Evolutionary conservation across 2,113 vertebrate species (phyloP), one percentile per base, ranked within the genome.

Genomic region (Neolamprologus modestus): DNA sequence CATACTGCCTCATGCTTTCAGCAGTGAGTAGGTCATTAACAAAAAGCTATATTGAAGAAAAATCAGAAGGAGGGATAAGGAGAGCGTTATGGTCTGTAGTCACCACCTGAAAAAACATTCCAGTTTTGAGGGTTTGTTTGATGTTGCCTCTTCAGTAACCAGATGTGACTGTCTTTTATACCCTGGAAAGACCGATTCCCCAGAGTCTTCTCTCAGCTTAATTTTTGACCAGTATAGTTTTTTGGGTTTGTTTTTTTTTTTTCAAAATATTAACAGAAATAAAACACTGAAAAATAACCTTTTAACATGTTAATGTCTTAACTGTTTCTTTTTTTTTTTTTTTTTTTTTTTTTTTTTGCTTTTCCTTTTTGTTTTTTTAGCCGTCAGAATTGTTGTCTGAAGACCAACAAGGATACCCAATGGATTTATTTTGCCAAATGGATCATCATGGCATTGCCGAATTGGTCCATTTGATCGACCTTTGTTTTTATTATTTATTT

Each of bases 231-330:
- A 21, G 19, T 21, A 8, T 40, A 21, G 33, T 9, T 57, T 57
- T 55, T 24, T 24, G 19, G n/a, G 6, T 6, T 54, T 28, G 0
- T 19, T 8, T 9, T 5, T 3, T 8, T 4, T 4, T 2, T 3
- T 8, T 5, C 37, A 40, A 40, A 40, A 40, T 40, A 40, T 40
- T 40, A 40, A 40, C 37, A 40, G 10, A 40, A 40, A 40, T 40
- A 40, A 40, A 40, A 40, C 37, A 40, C 37, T 40, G 4, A 31
- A 76, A 31, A 12, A 19, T 0, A 76, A 45, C 21, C 11, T 28
- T 47, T 76, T 45, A 47, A 47, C 21, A 16, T 73, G 21, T 73
- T 26, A 73, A 17, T 47, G 24, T 76, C 1, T 47, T 28, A 26
- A 45, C 21, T 21, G 68, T 73, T 73, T 73, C 8, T 17, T 24